Percentiles rank a stretch among this genome's conserved stretches.
phyloP scores from a whole-genome alignment of 35 echinoderm and acorn worm genomes.

The Lytechinus pictus region DNA sequence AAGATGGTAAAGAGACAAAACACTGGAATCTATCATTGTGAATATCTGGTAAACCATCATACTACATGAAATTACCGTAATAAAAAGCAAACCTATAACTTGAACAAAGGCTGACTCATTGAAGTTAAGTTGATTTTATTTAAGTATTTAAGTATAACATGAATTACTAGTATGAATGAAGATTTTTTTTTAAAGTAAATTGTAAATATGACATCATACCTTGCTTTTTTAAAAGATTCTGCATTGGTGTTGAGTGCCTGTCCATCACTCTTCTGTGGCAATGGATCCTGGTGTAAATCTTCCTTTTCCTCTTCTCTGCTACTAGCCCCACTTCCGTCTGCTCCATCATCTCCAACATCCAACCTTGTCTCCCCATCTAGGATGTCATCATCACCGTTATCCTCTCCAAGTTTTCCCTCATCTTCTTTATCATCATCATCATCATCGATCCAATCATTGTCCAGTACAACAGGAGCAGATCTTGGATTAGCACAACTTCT shows the following conservation, averaged over 20 bases:
- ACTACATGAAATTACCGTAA: too few relatives aligned
- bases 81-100: too few relatives aligned
- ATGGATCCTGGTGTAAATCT: background rate
- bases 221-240: background rate
- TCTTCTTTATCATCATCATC: background rate
- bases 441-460: conserved; percentile 15
- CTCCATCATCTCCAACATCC: background rate
- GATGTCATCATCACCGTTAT: background rate
- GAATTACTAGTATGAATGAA: too few relatives aligned
- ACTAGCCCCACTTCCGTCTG: background rate
- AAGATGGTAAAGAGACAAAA: too few relatives aligned
- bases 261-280: background rate
- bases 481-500: conserved; percentile 27
- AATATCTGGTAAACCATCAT: too few relatives aligned
- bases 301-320: background rate
- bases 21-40: too few relatives aligned
- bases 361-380: background rate
- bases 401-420: background rate
- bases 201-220: background rate
- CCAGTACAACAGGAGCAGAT: background rate
- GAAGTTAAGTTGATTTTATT: too few relatives aligned
- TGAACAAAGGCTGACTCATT: too few relatives aligned
- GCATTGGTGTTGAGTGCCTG: background rate
- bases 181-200: too few relatives aligned
- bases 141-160: too few relatives aligned